phyloP scores from a whole-genome alignment of 2,888 invertebrate species.

The Drosophila nr. fundita region DNA sequence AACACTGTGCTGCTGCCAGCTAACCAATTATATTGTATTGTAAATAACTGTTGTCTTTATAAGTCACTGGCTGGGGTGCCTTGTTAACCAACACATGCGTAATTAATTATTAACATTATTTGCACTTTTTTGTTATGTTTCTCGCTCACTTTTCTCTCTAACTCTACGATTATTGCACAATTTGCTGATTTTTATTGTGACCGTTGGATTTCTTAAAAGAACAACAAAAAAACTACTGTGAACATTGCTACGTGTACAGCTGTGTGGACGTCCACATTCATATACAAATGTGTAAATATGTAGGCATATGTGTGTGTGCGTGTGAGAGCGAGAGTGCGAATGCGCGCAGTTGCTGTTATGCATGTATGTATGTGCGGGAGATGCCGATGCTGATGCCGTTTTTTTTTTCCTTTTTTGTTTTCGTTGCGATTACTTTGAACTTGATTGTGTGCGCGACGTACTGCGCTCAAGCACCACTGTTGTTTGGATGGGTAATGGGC shows the following conservation, averaged over 20 bases:
- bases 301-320: slow-evolving; percentile 15
- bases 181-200: slow-evolving; percentile 40
- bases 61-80: slow-evolving; percentile 5
- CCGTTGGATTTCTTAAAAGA: slow-evolving; percentile 47
- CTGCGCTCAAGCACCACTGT: slow-evolving; percentile 48
- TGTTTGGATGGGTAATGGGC: slow-evolving; percentile 18
- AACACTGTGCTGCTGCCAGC: slow-evolving; percentile 55
- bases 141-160: slow-evolving; percentile 23
- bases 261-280: slow-evolving; percentile 44
- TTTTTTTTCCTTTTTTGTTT: slow-evolving; percentile 44
- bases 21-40: slow-evolving; percentile 44
- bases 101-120: slow-evolving; percentile 51
- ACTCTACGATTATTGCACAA: slow-evolving; percentile 62
- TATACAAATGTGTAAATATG: background rate
- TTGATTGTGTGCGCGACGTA: slow-evolving; percentile 57
- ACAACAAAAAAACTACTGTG: slow-evolving; percentile 41
- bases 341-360: slow-evolving; percentile 57
- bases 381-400: slow-evolving; percentile 43
- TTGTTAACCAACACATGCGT: slow-evolving; percentile 24
- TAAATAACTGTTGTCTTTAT: slow-evolving; percentile 40
- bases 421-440: slow-evolving; percentile 66
- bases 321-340: slow-evolving; percentile 63
- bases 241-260: slow-evolving; percentile 74
- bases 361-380: slow-evolving; percentile 46
- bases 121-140: slow-evolving; percentile 22